Conservation (phyloP, 2,888 invertebrate genomes). For the Ischnus inquisitorius region DNA sequence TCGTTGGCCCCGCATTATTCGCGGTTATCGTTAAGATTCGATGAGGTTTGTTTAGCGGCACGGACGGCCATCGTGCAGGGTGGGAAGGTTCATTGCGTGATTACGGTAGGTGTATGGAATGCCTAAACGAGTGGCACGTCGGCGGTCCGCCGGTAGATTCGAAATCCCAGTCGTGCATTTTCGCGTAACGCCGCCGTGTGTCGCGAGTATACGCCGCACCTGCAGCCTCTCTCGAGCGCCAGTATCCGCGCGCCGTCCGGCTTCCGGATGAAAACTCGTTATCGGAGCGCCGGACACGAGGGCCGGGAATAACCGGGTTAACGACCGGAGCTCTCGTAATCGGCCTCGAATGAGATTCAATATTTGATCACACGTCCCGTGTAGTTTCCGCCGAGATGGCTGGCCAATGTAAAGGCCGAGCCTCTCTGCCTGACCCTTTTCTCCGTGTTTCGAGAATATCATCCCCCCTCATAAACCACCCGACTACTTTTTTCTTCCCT, state of each 20-base stretch:
- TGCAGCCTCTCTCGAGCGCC: conserved; percentile 3
- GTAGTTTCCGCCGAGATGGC: conserved; percentile 29
- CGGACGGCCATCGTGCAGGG: neutral
- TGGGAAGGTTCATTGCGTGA: neutral
- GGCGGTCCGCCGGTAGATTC: neutral
- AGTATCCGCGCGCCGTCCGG: conserved; percentile 36
- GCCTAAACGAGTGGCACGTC: neutral
- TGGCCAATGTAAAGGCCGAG: conserved; percentile 29
- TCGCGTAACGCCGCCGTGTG: conserved; percentile 17
- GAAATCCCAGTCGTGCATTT: conserved; percentile 37
- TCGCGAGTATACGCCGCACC: conserved; percentile 5
- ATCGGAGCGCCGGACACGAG: conserved; percentile 32
- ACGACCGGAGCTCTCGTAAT: conserved; percentile 66
- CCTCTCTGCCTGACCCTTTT: neutral
- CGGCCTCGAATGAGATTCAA: conserved; percentile 74
- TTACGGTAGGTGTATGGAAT: neutral
- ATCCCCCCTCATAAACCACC: too few species aligned
- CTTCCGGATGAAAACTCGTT: conserved; percentile 64
- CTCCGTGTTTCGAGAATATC: conserved; percentile 20
- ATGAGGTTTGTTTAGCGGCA: neutral
- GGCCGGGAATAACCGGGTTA: conserved; percentile 54
- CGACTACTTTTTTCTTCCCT: neutral
- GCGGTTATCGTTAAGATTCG: neutral
- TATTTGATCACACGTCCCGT: conserved; percentile 74
- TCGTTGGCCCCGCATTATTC: neutral